phyloP scores from a whole-genome alignment of 2,113 vertebrate species.

The Otocyon megalotis region DNA sequence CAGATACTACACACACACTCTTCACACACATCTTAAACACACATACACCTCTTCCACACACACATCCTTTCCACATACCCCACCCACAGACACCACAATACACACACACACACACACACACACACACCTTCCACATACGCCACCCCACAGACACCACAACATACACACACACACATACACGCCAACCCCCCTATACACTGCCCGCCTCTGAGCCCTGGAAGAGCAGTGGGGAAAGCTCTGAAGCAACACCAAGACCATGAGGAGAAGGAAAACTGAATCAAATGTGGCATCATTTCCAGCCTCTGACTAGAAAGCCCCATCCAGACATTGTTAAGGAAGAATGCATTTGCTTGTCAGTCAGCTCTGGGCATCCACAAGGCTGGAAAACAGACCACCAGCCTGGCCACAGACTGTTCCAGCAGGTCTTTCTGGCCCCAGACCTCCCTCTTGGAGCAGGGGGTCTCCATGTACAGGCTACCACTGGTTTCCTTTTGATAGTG shows the following conservation, averaged over 20 bases:
- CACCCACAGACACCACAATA: no score
- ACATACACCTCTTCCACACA: not conserved
- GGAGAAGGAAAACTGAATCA: not conserved
- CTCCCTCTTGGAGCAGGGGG: conserved; percentile 35
- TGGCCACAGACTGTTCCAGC: conserved; percentile 36
- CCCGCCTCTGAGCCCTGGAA: not conserved
- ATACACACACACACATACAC: not conserved
- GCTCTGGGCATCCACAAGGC: not conserved
- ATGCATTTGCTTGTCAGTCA: not conserved
- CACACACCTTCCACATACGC: not conserved
- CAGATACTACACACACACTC: no score
- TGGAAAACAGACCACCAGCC: not conserved
- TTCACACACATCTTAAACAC: no score
- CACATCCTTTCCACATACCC: not conserved
- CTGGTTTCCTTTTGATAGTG: not conserved
- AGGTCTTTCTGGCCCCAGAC: conserved; percentile 35
- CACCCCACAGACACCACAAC: not conserved
- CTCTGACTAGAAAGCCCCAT: not conserved
- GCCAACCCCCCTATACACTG: not conserved
- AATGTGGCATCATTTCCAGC: conserved; percentile 26
- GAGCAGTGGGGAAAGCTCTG: not conserved
- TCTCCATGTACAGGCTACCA: not conserved
- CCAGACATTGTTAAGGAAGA: not conserved
- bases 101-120: not conserved
- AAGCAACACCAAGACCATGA: not conserved